Evolutionary conservation across 2,888 invertebrate species (phyloP), one percentile per base, ranked within the genome.

Genomic region (Gymnoscelis rufifasciata): DNA sequence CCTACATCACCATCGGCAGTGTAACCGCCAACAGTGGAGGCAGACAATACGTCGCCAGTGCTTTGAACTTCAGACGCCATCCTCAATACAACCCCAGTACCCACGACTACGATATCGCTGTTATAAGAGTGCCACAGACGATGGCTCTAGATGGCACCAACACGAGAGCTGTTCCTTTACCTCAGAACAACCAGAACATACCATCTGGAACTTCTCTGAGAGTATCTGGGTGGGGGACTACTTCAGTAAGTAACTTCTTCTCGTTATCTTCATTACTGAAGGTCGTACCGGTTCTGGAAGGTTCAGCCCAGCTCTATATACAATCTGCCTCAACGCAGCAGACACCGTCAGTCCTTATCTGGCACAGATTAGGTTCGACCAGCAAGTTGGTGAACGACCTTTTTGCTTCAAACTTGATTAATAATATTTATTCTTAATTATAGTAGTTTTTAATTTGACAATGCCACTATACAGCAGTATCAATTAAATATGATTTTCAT

Each of bases 81-180:
- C 80, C 83, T 0, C 37, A 53, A 0, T 90, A 83, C 60, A 76
- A 89, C 49, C 12, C 53, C 0, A n/a, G 8, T 0, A 76, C 71
- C 0, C 65, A 65, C 7, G 88, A 90, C 57, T 88, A 82, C 43
- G 90, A 90, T 35, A 75, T 88, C 0, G 90, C 74, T 0, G 50
- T 89, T 2, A 62, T 90, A 12, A 62, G 62, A 10, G 62, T 89
- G 0, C 2, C 43, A 0, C 61, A 62, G 7, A 49, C 62, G 0
- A 89, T 90, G 56, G 52, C 38, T 1, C 58, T 82, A 13, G 76
- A 79, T 47, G 70, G 78, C 0, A 62, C 44, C 0, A 77, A 53
- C 1, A 67, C 74, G 0, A 75, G 52, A 14, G 60, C 66, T 1
- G 60, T 79, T 0, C 29, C 35, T 0, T 44, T 84, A 27, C 66